Base-by-base conservation (phyloP, 2,888 invertebrate genomes). In the Drosophila stalkeri region DNA sequence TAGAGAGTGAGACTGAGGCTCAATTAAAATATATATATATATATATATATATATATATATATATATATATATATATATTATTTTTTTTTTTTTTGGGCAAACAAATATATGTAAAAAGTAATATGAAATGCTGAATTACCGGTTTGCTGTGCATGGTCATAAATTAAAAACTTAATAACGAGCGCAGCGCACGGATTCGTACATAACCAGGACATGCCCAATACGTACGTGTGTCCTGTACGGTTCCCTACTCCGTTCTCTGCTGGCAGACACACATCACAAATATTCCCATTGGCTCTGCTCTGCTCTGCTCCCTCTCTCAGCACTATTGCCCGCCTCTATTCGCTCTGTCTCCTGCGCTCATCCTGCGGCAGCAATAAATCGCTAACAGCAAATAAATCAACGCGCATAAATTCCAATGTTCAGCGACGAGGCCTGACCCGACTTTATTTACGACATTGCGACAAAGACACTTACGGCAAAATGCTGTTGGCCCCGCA, bases 381-480 rank as follows among this genome's bases (percentile, higher is more conserved):
- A 91, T 91, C 90, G 91, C 89, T 86, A 86, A 85, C 87, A 90
- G 91, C 92, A 91, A 91, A 92, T 91, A 91, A 92, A 91, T 91
- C 91, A 92, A 84, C 83, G 91, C 86, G 85, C 81, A 90, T 89
- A 91, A 92, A 92, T 91, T 86, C 92, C 91, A 91, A 81, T 86
- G 81, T 81, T 78, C 80, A 66, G 86, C 85, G 85, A 82, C 73
- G 86, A 80, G 35, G 77, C 69, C 74, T 80, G 82, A 82, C 89
- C 85, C 83, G 89, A 85, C 89, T 87, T 87, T 87, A 87, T 87
- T 87, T 87, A 87, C 86, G 86, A 87, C 85, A 88, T 88, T 87
- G 89, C 86, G 87, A 87, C 86, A 87, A 83, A 87, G 87, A 83
- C 89, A 84, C 82, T 88, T 82, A 78, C 78, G 82, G 77, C 76